These are phyloP conservation scores for Hyaena hyaena DNA, from an alignment of 2,113 vertebrate genomes.

Conservation along the genomic window DNA sequence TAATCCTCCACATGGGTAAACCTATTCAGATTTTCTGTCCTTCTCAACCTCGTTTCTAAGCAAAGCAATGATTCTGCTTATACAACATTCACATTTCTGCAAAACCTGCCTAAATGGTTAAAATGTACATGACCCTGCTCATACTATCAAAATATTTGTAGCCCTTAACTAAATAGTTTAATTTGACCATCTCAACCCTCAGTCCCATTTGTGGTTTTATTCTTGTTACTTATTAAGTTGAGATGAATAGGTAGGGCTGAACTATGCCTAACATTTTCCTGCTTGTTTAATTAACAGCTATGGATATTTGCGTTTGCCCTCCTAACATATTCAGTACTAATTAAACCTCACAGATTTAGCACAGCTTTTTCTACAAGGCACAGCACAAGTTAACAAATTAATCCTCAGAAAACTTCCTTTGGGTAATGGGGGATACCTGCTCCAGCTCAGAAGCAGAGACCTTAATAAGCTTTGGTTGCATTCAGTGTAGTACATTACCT, in stretches of 20 bases:
- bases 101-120: background rate
- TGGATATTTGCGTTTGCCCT: constrained; percentile 51
- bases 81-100: background rate
- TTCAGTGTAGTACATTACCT: background rate
- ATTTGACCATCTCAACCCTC: background rate
- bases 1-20: background rate
- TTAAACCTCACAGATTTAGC: constrained; percentile 46
- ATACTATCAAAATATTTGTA: background rate
- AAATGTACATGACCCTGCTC: background rate
- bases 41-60: background rate
- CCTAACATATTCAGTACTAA: constrained; percentile 36
- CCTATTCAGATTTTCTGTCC: background rate
- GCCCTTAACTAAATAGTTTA: background rate
- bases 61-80: background rate
- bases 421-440: background rate
- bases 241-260: background rate
- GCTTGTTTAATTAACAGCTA: constrained; percentile 40
- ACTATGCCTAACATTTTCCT: constrained; percentile 27
- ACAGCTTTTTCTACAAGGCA: constrained; percentile 31
- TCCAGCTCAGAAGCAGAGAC: background rate
- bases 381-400: constrained; percentile 24
- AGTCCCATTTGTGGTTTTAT: constrained; percentile 9
- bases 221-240: background rate
- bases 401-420: background rate
- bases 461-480: background rate